Percentiles rank a stretch among this genome's conserved stretches.
Conservation (phyloP, 92 coral and sea anemone species). For the Diadumene lineata region DNA sequence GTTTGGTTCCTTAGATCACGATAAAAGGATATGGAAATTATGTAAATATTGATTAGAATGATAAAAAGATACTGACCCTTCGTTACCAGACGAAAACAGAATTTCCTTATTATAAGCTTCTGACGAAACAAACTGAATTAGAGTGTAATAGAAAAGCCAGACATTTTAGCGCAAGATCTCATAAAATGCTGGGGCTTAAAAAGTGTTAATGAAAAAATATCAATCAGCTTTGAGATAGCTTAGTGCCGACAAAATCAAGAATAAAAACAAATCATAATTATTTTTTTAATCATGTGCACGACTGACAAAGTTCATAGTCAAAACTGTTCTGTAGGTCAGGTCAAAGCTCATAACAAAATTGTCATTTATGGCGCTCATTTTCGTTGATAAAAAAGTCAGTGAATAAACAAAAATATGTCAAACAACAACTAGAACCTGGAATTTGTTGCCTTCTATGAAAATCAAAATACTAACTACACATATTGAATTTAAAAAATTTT, state of each 20-base stretch:
- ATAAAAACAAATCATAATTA: too few relatives aligned
- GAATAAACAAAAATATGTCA: not conserved
- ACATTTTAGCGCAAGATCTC: too few relatives aligned
- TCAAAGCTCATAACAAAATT: not conserved
- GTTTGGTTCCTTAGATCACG: not conserved
- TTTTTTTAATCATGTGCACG: too few relatives aligned
- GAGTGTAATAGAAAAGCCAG: not conserved
- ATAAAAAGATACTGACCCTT: not conserved
- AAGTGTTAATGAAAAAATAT: too few relatives aligned
- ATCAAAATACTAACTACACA: not conserved
- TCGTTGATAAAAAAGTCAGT: not conserved
- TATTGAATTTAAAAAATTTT: not conserved
- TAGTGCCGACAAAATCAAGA: too few relatives aligned
- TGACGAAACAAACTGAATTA: not conserved
- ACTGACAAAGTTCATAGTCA: not conserved
- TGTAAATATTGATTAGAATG: not conserved
- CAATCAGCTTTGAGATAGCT: too few relatives aligned
- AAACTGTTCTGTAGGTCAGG: too few relatives aligned
- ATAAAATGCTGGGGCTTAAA: too few relatives aligned
- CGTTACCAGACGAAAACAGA: not conserved
- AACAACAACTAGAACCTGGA: not conserved
- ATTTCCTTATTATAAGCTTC: not conserved
- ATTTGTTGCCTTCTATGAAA: not conserved
- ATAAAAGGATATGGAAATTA: not conserved
- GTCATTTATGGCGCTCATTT: not conserved